Evolutionary conservation across 2,113 vertebrate species (phyloP).

Genomic region (Malurus alboscapulatus): DNA sequence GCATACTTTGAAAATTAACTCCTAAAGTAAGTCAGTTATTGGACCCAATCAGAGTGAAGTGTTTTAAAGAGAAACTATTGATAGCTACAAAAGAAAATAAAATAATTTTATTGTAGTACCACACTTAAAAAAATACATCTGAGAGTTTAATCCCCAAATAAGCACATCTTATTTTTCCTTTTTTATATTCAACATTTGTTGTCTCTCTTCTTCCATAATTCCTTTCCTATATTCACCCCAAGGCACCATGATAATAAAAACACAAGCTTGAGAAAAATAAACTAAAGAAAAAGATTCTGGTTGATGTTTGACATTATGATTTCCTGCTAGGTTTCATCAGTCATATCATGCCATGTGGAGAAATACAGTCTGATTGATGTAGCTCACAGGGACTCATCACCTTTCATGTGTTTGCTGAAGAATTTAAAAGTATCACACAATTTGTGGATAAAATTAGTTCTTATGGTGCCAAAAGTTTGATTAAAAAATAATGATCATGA

Average conservation of each 20-base stretch:
- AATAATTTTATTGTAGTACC: neutral
- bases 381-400: neutral
- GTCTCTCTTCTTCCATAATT: neutral
- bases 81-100: neutral
- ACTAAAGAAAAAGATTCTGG: neutral
- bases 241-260: neutral
- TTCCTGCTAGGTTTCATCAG: conserved; percentile 16
- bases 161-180: neutral
- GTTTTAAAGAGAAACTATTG: neutral
- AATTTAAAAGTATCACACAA: neutral
- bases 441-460: neutral
- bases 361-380: conserved; percentile 5
- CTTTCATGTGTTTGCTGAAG: neutral
- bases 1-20: neutral
- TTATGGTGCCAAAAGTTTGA: neutral
- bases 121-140: neutral
- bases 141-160: neutral
- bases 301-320: neutral
- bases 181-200: neutral
- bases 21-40: neutral
- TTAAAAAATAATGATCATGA: neutral
- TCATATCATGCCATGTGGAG: neutral
- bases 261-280: neutral
- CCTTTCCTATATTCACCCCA: neutral
- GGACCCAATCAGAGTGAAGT: neutral